Conservation (phyloP, 2,797 vertebrate genomes). For the Cryptoprocta ferox region DNA sequence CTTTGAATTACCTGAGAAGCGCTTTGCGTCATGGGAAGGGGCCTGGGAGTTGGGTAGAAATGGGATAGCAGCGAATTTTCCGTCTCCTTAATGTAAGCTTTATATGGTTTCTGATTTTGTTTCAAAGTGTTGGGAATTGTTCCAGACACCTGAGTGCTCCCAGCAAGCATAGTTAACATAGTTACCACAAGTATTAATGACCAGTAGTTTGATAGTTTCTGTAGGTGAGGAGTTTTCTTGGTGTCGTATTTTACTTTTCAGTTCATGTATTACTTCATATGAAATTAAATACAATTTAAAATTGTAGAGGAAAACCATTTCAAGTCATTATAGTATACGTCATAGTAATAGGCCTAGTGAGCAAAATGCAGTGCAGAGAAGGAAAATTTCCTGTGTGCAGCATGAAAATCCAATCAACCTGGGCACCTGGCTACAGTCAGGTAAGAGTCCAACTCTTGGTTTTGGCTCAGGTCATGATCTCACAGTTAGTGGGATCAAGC, state of each 20-base stretch:
- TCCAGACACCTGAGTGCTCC: background rate
- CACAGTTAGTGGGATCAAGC: no score
- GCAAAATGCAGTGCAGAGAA: background rate
- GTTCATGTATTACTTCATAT: background rate
- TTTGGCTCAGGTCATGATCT: no score
- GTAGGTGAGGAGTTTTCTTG: background rate
- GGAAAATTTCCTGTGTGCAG: background rate
- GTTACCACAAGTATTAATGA: background rate
- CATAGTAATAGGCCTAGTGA: background rate
- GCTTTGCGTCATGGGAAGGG: fast-evolving
- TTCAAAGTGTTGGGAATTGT: background rate
- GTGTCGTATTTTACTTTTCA: background rate
- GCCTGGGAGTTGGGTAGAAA: background rate
- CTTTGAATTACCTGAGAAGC: background rate
- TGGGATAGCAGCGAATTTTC: background rate
- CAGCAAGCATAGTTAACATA: background rate
- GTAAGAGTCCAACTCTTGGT: no score
- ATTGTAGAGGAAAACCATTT: background rate
- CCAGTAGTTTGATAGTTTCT: background rate
- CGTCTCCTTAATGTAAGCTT: background rate
- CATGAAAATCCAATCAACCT: background rate
- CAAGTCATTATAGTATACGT: background rate
- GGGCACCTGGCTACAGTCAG: no score
- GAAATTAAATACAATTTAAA: background rate
- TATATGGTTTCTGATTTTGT: background rate